A percentile compares a stretch with the other conserved stretches of the same genome.
These are phyloP conservation scores for Alsophila aescularia DNA, from an alignment of 2,888 invertebrate species.

Conservation along the genomic window DNA sequence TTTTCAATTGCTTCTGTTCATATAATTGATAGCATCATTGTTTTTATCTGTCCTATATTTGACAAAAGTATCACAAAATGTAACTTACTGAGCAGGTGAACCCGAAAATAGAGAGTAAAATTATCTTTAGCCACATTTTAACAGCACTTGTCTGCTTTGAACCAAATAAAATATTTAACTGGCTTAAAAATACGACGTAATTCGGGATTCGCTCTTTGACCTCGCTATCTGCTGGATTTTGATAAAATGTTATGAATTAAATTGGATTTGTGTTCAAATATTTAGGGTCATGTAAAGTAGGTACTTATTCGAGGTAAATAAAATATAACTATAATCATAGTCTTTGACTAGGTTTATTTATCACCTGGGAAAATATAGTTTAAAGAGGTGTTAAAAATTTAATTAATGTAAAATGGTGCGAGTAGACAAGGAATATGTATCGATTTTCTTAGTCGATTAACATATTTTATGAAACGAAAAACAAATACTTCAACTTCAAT, in stretches of 20 bases:
- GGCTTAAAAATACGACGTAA: constrained; percentile 24
- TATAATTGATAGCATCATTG: too few relatives aligned
- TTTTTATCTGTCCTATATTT: too few relatives aligned
- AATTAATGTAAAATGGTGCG: too few relatives aligned
- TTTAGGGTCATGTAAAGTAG: background rate
- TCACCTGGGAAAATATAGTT: too few relatives aligned
- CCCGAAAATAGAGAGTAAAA: constrained; percentile 52
- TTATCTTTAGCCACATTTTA: constrained; percentile 61
- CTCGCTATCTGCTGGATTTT: constrained; percentile 8
- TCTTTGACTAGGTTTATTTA: too few relatives aligned
- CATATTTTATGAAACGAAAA: too few relatives aligned
- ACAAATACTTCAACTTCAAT: too few relatives aligned
- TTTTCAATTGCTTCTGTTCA: too few relatives aligned
- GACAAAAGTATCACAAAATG: background rate
- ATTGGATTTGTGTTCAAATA: constrained; percentile 12
- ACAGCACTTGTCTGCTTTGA: background rate
- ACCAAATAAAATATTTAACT: constrained; percentile 18
- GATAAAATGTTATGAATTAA: constrained; percentile 13
- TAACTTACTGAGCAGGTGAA: constrained; percentile 58
- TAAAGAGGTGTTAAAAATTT: too few relatives aligned
- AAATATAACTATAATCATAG: background rate
- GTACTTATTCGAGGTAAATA: too few relatives aligned
- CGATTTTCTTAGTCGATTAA: too few relatives aligned
- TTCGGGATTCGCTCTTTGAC: constrained; percentile 31
- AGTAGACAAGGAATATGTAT: too few relatives aligned